These are phyloP conservation scores for Nowickia ferox DNA, from an alignment of 2,888 invertebrate genomes.

Conservation along the genomic window DNA sequence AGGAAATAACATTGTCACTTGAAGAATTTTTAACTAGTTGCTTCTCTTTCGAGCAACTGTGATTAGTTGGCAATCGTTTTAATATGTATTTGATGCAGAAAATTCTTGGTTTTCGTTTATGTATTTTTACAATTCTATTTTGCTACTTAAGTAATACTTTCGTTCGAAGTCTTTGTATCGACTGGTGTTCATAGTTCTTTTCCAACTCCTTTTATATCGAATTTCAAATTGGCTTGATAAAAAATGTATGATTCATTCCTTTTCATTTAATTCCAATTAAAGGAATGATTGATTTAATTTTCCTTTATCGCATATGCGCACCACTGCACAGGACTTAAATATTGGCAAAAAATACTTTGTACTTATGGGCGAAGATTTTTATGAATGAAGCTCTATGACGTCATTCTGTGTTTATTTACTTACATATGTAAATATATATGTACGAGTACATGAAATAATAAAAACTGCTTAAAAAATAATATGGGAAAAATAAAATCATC, in stretches of 20 bases:
- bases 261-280: constrained; percentile 72
- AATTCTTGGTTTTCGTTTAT: constrained; percentile 31
- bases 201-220: constrained; percentile 71
- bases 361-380: constrained; percentile 31
- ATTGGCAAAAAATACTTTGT: background rate
- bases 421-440: no score
- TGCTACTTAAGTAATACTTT: constrained; percentile 19
- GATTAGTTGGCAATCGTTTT: background rate
- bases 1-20: constrained; percentile 74
- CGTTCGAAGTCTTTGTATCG: constrained; percentile 63
- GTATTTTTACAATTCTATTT: background rate
- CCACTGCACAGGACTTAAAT: constrained; percentile 63
- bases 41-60: background rate
- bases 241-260: constrained; percentile 58
- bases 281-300: constrained; percentile 73
- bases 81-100: constrained; percentile 7
- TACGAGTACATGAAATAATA: no score
- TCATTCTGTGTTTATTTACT: constrained; percentile 12
- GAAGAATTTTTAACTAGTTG: background rate
- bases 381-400: constrained; percentile 64
- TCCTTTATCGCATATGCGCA: constrained; percentile 75
- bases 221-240: background rate
- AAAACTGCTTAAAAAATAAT: no score
- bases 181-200: constrained; percentile 67
- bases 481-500: no score